phyloP scores from a whole-genome alignment of 2,888 invertebrate species.

The Prostheceraeus crozeri region DNA sequence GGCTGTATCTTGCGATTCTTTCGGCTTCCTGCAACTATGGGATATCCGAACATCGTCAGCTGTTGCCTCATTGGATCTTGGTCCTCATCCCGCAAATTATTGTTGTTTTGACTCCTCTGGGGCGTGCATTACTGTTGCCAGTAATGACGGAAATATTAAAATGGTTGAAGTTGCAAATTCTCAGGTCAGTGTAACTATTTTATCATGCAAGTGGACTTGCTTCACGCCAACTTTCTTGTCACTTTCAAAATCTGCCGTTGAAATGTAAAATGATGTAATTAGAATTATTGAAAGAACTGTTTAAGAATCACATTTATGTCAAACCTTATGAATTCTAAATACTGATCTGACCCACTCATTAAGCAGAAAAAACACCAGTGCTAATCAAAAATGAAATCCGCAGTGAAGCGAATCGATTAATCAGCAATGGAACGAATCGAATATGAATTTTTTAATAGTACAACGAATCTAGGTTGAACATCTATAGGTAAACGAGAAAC shows the following conservation, averaged over 20 bases:
- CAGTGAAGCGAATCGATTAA: too few species aligned
- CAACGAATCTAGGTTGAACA: too few species aligned
- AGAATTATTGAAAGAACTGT: too few species aligned
- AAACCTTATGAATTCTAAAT: background rate
- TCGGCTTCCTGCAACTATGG: constrained; percentile 55
- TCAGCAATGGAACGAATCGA: too few species aligned
- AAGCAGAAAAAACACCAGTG: too few species aligned
- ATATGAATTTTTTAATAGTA: too few species aligned
- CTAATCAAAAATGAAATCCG: too few species aligned
- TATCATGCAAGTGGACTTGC: background rate
- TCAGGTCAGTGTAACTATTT: constrained; percentile 45
- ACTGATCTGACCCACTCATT: too few species aligned
- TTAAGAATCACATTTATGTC: background rate
- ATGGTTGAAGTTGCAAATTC: constrained; percentile 54
- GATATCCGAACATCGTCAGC: constrained; percentile 53
- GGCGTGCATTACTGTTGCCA: constrained; percentile 50
- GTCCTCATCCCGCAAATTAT: constrained; percentile 55
- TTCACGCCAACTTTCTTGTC: too few species aligned
- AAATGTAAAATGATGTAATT: too few species aligned
- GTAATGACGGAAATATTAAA: constrained; percentile 54
- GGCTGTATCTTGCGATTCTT: constrained; percentile 56
- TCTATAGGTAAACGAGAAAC: too few species aligned
- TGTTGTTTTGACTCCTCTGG: constrained; percentile 55
- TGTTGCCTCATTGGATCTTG: constrained; percentile 51
- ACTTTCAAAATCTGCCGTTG: too few species aligned